A percentile compares a stretch with the other conserved stretches of the same genome.
These are phyloP conservation scores for Phainopepla nitens DNA, from an alignment of 2,113 vertebrate genomes.

Conservation along the genomic window DNA sequence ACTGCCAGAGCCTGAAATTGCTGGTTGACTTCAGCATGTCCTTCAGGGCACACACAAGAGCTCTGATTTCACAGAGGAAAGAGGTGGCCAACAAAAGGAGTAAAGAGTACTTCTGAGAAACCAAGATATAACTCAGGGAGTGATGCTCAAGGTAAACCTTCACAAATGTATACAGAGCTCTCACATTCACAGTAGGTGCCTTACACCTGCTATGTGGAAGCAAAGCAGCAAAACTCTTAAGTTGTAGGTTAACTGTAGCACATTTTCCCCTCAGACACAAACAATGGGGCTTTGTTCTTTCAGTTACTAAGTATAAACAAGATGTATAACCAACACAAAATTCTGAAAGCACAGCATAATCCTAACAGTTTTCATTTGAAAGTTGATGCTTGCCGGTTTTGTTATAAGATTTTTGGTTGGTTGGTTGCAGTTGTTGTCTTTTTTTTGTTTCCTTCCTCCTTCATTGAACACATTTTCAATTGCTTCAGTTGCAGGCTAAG, in stretches of 20 bases:
- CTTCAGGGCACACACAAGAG: neutral
- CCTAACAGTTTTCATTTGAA: neutral
- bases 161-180: fast-evolving
- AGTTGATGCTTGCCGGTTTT: neutral
- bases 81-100: neutral
- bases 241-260: neutral
- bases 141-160: neutral
- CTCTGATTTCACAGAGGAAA: neutral
- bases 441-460: neutral
- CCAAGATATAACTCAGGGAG: neutral
- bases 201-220: neutral
- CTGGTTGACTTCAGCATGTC: neutral
- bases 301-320: neutral
- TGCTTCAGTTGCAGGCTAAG: neutral
- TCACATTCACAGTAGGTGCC: neutral
- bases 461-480: neutral
- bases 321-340: neutral
- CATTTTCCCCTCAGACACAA: neutral
- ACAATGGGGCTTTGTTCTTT: neutral
- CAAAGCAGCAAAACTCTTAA: neutral
- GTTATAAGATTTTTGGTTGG: neutral
- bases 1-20: neutral
- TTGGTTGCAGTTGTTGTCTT: neutral
- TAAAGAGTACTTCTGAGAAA: neutral
- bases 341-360: neutral